Evolutionary conservation across 2,113 vertebrate species (phyloP), one percentile per base, ranked within the genome.

Genomic region (Triplophysa siluroides): DNA sequence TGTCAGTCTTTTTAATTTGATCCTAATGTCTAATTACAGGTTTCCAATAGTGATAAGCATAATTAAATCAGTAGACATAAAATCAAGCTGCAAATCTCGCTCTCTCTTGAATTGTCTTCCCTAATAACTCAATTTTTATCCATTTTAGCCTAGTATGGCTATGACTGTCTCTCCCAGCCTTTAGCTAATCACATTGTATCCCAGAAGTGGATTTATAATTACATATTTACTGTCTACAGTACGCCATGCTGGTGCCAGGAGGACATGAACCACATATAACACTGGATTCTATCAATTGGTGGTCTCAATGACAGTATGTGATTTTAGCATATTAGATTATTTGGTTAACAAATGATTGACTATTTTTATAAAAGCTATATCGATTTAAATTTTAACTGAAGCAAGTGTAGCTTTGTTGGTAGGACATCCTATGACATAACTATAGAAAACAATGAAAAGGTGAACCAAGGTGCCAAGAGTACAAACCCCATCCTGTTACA

Each of bases 171-270:
- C 69, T 38, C 74, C 81, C 41, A 75, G 45, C 75, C 66, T 82
- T 79, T 21, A 75, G 74, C 83, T 89, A 89, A 87, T 88, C 78
- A 65, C 80, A 84, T 87, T 87, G 76, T 68, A 83, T 56, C 78
- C 78, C 56, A 65, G 77, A 70, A 83, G 82, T 83, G 85, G 77
- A 86, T 90, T 86, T 41, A 58, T 81, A 84, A 84, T 84, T 81
- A 78, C 76, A 79, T 84, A 84, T 84, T 81, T 84, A 65, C 83
- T 70, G 79, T 81, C 64, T 81, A 65, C 73, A 63, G 76, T 81
- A 81, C 62, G 70, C 56, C 64, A 43, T 8, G 38, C 80, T 71
- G 83, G 80, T 66, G 79, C 83, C 83, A 84, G 76, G 73, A 63
- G 80, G 80, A 84, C 68, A 75, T 62, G 64, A 61, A 84, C 64